Evolutionary conservation across 2,113 vertebrate species (phyloP).

Genomic region (Perca schrenkii): DNA sequence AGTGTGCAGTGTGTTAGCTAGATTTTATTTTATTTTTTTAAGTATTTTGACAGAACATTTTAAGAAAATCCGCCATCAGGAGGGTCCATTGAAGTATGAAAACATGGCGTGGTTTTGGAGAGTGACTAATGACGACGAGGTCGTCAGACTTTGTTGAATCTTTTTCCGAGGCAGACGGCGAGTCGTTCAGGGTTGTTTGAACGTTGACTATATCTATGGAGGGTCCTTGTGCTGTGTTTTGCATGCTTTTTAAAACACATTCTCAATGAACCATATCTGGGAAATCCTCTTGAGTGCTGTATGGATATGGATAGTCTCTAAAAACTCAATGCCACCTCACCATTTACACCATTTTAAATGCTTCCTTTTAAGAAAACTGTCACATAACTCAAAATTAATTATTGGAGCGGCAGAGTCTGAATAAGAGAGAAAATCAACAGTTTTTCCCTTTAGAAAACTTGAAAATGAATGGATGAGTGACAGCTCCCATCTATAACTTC

Average conservation of each 20-base stretch:
- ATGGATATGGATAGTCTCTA: conserved; percentile 35
- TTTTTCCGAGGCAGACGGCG: conserved; percentile 35
- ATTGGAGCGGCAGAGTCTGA: conserved; percentile 18
- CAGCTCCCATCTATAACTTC: conserved; percentile 20
- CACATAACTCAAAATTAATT: neutral
- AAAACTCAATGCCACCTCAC: conserved; percentile 44
- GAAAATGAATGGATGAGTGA: conserved; percentile 9
- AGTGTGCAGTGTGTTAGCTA: neutral
- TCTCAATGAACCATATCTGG: conserved; percentile 52
- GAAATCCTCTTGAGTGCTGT: conserved; percentile 22
- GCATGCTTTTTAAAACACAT: conserved; percentile 46
- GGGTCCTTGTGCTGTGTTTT: conserved; percentile 45
- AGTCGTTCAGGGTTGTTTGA: conserved; percentile 46
- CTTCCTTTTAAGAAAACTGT: conserved; percentile 24
- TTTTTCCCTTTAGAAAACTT: neutral
- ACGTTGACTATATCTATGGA: conserved; percentile 12
- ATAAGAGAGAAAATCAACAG: conserved; percentile 28
- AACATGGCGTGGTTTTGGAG: conserved; percentile 36
- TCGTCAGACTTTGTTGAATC: conserved; percentile 67
- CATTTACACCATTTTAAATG: conserved; percentile 34
- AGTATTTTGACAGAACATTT: conserved; percentile 46
- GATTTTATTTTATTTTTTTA: too few species aligned
- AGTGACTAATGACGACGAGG: conserved; percentile 54
- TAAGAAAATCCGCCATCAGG: conserved; percentile 48
- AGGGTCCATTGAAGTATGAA: conserved; percentile 26